Conservation (phyloP, 2,113 vertebrate species). For the Phrynocephalus versicolor region DNA sequence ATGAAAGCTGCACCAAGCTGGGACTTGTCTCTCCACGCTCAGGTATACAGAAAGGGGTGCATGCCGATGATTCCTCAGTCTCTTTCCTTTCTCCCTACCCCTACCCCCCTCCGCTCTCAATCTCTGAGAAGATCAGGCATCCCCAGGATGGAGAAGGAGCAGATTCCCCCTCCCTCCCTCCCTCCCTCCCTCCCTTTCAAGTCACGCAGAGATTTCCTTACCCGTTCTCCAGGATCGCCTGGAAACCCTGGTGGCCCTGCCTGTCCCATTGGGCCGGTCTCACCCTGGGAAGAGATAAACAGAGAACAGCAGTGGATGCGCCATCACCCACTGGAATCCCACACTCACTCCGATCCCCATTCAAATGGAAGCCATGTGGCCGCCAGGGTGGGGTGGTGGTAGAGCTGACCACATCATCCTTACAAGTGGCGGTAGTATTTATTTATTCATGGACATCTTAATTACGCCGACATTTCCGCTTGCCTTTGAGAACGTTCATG, state of each 20-base stretch:
- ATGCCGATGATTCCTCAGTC: not conserved
- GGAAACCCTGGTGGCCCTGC: conserved; percentile 75
- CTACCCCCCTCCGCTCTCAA: not conserved
- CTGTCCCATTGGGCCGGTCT: conserved; percentile 74
- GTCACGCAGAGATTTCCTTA: conserved; percentile 59
- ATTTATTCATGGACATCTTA: too few species aligned
- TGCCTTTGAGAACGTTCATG: not conserved
- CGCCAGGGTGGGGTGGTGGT: too few species aligned
- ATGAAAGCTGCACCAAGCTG: conserved; percentile 11
- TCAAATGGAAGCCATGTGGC: not conserved
- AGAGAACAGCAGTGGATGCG: conserved; percentile 25
- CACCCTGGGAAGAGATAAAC: conserved; percentile 59
- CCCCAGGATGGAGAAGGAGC: not conserved
- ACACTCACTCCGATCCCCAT: not conserved
- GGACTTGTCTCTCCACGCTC: conserved; percentile 21
- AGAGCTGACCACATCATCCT: too few species aligned
- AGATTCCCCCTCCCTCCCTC: not conserved
- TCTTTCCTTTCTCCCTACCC: not conserved
- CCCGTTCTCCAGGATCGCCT: conserved; percentile 86
- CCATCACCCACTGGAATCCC: not conserved
- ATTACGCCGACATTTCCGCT: not conserved
- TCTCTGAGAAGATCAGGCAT: not conserved
- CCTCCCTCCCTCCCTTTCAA: not conserved
- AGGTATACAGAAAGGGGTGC: not conserved
- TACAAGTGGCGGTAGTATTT: too few species aligned